Conservation (phyloP, 2,888 invertebrate species). For the Eilema depressum region DNA sequence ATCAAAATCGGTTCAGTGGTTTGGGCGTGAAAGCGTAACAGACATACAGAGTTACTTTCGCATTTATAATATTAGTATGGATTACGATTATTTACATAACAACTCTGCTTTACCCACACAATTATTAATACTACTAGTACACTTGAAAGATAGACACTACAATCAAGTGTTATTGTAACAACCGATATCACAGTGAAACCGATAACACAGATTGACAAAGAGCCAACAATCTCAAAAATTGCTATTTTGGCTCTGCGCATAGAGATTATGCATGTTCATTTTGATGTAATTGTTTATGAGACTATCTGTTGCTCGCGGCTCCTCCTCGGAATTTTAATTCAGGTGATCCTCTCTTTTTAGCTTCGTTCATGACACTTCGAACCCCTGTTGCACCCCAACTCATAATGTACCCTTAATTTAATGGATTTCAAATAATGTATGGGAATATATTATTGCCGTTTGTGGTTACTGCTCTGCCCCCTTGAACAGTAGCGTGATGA, state of each 20-base stretch:
- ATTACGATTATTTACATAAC: neutral
- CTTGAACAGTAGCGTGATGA: no score
- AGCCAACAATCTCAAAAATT: slow-evolving; percentile 41
- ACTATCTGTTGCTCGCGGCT: neutral
- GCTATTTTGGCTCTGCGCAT: slow-evolving; percentile 27
- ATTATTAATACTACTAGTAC: slow-evolving; percentile 15
- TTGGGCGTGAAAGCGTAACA: no score
- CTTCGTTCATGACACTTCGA: no score
- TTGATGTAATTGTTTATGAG: neutral
- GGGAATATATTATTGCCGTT: no score
- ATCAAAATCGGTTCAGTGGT: no score
- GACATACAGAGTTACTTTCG: no score
- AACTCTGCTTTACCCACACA: neutral
- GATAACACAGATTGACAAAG: slow-evolving; percentile 40
- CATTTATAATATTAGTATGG: no score
- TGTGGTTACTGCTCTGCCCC: no score
- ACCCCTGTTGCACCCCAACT: no score
- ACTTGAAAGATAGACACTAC: slow-evolving; percentile 14
- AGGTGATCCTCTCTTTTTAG: no score
- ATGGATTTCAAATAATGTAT: no score
- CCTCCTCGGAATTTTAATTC: neutral
- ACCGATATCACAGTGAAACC: slow-evolving; percentile 36
- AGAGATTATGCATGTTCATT: slow-evolving; percentile 5
- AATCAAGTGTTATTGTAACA: slow-evolving; percentile 28
- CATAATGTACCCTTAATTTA: no score